Evolutionary conservation across 2,113 vertebrate genomes (phyloP).

Genomic region (Agapornis roseicollis): DNA sequence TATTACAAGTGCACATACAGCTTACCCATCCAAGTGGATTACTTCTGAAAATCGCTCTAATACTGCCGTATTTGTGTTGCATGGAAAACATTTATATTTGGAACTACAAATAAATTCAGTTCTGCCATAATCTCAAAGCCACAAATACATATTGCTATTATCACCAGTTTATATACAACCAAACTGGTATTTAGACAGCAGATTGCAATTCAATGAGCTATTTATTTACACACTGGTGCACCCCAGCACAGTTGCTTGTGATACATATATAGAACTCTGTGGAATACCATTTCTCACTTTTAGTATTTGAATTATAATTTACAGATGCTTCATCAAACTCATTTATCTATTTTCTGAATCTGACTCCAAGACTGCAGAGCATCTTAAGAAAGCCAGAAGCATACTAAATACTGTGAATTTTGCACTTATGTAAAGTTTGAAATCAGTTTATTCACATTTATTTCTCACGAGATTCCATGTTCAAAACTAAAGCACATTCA

Average conservation of each 20-base stretch:
- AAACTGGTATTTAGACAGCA: constrained; percentile 12
- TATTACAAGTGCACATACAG: background rate
- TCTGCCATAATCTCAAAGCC: constrained; percentile 5
- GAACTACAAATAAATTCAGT: background rate
- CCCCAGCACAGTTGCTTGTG: background rate
- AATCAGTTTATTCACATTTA: constrained; percentile 44
- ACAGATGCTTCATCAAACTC: constrained; percentile 17
- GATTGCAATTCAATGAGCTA: constrained; percentile 1
- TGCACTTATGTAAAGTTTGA: constrained; percentile 27
- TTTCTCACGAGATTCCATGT: constrained; percentile 30
- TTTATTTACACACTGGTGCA: background rate
- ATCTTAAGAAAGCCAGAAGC: constrained; percentile 29
- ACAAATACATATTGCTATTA: constrained; percentile 13
- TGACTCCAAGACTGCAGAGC: constrained; percentile 18
- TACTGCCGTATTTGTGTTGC: background rate
- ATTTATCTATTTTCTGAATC: background rate
- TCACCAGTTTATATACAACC: background rate
- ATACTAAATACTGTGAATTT: background rate
- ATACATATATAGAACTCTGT: background rate
- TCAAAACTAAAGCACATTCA: constrained; percentile 54
- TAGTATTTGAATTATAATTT: background rate
- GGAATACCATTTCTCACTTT: constrained; percentile 4
- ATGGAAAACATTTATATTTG: background rate
- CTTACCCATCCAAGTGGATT: background rate
- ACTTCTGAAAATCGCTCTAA: background rate